A percentile compares a stretch with the other conserved stretches of the same genome.
Conservation (phyloP, 1,140 invertebrate genomes). For the Drosophila teissieri region DNA sequence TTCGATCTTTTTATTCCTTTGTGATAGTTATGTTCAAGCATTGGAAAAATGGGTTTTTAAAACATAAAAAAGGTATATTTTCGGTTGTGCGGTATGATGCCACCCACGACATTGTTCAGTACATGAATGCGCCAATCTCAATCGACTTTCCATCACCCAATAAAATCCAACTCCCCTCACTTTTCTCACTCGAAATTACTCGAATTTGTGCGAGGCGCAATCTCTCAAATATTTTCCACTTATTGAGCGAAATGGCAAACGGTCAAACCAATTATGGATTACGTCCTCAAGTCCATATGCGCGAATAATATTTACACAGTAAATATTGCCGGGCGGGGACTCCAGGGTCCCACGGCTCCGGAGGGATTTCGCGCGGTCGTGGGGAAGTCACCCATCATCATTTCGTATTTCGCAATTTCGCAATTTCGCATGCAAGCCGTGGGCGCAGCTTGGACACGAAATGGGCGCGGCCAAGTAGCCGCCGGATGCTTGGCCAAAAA, state of each 20-base stretch:
- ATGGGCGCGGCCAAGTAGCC: constrained; percentile 72
- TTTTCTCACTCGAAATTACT: constrained; percentile 12
- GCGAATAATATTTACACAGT: constrained; percentile 76
- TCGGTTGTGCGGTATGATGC: background rate
- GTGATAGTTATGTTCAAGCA: too few species aligned
- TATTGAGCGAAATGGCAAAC: constrained; percentile 52
- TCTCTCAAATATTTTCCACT: constrained; percentile 33
- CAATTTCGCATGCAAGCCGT: constrained; percentile 68
- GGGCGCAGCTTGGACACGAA: constrained; percentile 69
- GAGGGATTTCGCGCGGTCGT: constrained; percentile 20
- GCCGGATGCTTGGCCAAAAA: constrained; percentile 68
- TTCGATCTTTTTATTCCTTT: background rate
- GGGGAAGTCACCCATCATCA: constrained; percentile 22
- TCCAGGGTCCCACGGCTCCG: constrained; percentile 10
- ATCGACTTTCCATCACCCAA: constrained; percentile 13
- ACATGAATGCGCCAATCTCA: constrained; percentile 1
- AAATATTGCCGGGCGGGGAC: constrained; percentile 56
- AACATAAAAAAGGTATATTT: too few species aligned
- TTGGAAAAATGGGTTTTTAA: too few species aligned
- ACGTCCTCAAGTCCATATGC: constrained; percentile 76
- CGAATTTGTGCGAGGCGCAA: constrained; percentile 26
- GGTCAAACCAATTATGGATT: constrained; percentile 76
- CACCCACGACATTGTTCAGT: background rate
- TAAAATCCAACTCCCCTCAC: constrained; percentile 9
- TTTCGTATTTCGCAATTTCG: constrained; percentile 11